Conservation (phyloP, 2,888 invertebrate species). For the Ochropacha duplaris region DNA sequence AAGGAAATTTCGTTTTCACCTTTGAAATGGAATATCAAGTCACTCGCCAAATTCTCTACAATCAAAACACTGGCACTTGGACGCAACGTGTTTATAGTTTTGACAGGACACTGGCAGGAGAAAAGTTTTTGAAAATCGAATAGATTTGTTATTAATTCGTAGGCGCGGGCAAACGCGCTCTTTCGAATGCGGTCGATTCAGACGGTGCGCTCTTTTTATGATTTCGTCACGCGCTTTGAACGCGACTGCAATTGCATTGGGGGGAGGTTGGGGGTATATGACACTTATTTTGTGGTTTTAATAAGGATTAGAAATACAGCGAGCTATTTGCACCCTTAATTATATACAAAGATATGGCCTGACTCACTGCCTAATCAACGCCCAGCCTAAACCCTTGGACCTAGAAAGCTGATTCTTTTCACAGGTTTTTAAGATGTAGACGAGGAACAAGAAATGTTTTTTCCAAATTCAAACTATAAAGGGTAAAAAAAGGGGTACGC, state of each 20-base stretch:
- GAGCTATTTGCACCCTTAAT: neutral
- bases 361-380: too few species aligned
- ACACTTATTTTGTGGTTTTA: conserved; percentile 33
- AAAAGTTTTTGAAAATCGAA: conserved; percentile 29
- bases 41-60: conserved; percentile 78
- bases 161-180: conserved; percentile 60
- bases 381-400: too few species aligned
- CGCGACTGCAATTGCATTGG: conserved; percentile 48
- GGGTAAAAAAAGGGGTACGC: too few species aligned
- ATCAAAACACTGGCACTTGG: conserved; percentile 75
- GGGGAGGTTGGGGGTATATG: conserved; percentile 44
- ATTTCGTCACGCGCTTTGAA: conserved; percentile 75
- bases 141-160: conserved; percentile 35
- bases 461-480: too few species aligned
- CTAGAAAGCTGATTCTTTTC: too few species aligned
- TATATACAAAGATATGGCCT: too few species aligned
- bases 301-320: conserved; percentile 12
- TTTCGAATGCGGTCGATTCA: conserved; percentile 55
- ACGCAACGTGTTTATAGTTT: conserved; percentile 70
- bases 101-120: conserved; percentile 31
- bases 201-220: conserved; percentile 66
- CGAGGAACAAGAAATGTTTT: too few species aligned
- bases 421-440: too few species aligned
- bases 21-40: conserved; percentile 75
- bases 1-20: conserved; percentile 48